Conservation (phyloP, 2,888 invertebrate genomes). For the Acleris laterana region DNA sequence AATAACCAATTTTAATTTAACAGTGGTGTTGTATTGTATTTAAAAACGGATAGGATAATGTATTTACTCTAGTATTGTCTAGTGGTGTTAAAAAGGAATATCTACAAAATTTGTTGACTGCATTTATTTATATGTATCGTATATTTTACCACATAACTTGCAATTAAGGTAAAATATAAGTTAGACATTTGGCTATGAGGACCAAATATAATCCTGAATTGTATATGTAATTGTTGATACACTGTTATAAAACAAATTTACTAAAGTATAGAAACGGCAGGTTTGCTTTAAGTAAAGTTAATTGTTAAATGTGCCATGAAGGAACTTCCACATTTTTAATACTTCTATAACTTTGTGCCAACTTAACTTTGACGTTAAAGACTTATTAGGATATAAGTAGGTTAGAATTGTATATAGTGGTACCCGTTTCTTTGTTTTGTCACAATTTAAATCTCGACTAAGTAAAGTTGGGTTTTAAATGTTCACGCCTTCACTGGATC, state of each 20-base stretch:
- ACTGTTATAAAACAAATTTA: constrained; percentile 25
- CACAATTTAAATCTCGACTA: neutral
- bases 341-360: constrained; percentile 21
- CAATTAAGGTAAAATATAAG: constrained; percentile 11
- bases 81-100: too few species aligned
- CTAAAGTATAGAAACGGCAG: constrained; percentile 11
- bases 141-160: constrained; percentile 1
- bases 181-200: constrained; percentile 38
- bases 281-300: constrained; percentile 15
- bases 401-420: constrained; percentile 22
- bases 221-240: constrained; percentile 29
- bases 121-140: constrained; percentile 7
- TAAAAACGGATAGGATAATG: too few species aligned
- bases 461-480: neutral
- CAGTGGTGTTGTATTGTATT: too few species aligned
- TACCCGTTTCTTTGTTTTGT: neutral
- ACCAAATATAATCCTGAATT: constrained; percentile 42
- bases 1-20: too few species aligned
- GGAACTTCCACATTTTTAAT: constrained; percentile 17
- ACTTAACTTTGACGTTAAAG: constrained; percentile 29
- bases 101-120: neutral
- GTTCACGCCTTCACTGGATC: neutral
- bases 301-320: constrained; percentile 28
- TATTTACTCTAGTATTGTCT: too few species aligned
- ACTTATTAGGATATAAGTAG: constrained; percentile 29